Evolutionary conservation across 2,888 invertebrate species (phyloP).

Genomic region (Pollenia griseotomentosa): DNA sequence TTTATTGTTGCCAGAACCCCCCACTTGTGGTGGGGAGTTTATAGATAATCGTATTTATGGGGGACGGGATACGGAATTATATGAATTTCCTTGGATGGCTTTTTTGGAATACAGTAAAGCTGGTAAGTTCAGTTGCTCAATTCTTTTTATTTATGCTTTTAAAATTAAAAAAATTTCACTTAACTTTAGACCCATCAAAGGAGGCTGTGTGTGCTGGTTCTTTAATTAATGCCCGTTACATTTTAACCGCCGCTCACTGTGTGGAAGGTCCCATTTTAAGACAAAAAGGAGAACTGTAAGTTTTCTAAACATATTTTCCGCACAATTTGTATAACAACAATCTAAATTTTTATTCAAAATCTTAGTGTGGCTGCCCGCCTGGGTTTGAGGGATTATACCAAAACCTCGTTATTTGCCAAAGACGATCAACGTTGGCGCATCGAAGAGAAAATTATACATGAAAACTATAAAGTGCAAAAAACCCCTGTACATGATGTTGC

Average conservation of each 20-base stretch:
- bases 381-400: constrained; percentile 82
- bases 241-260: constrained; percentile 88
- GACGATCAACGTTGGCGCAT: constrained; percentile 86
- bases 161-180: not conserved
- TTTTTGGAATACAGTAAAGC: constrained; percentile 86
- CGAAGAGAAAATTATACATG: constrained; percentile 88
- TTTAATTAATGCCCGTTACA: constrained; percentile 84
- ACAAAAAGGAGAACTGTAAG: constrained; percentile 86
- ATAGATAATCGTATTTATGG: constrained; percentile 87
- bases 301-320: constrained; percentile 39
- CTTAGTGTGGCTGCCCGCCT: constrained; percentile 79
- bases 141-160: no score
- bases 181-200: constrained; percentile 37
- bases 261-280: constrained; percentile 85
- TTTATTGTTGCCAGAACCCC: constrained; percentile 78
- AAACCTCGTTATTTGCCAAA: constrained; percentile 74
- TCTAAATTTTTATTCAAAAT: not conserved
- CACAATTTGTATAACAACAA: not conserved
- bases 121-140: constrained; percentile 75
- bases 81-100: constrained; percentile 90
- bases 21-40: constrained; percentile 81
- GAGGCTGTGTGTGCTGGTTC: constrained; percentile 81
- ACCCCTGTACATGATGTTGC: constrained; percentile 89
- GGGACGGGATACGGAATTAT: constrained; percentile 86
- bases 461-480: constrained; percentile 86